phyloP scores from a whole-genome alignment of 35 echinoderm and acorn worm species.

The Chiridota heheva region DNA sequence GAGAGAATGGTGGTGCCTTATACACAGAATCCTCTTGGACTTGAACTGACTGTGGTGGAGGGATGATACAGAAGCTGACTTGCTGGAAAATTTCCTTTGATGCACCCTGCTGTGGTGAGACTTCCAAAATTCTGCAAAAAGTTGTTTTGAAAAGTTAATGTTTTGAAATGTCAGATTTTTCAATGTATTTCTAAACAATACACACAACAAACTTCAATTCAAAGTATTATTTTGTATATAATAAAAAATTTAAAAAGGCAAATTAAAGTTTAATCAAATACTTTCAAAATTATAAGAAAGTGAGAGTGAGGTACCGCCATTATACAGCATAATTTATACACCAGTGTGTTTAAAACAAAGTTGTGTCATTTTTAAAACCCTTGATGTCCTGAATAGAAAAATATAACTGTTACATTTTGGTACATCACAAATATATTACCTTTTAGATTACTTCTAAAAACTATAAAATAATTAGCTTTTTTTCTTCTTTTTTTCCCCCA shows the following conservation, averaged over 20 bases:
- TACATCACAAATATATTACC: neutral
- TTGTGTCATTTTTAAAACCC: too few species aligned
- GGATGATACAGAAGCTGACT: neutral
- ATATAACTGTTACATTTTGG: too few species aligned
- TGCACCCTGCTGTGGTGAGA: slow-evolving; percentile 17
- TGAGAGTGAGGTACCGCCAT: neutral
- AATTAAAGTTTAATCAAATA: neutral
- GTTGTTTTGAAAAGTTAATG: neutral
- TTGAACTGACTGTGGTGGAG: neutral
- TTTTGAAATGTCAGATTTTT: neutral
- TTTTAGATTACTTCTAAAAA: neutral
- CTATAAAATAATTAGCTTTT: neutral
- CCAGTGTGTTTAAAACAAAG: too few species aligned
- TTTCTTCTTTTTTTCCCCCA: neutral
- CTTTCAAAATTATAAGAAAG: neutral
- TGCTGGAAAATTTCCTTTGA: neutral
- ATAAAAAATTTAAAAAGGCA: neutral
- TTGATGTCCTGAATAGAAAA: too few species aligned
- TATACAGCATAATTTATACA: too few species aligned
- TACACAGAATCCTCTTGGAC: neutral
- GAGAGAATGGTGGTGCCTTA: neutral
- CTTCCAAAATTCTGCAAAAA: slow-evolving; percentile 49
- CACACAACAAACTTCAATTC: neutral
- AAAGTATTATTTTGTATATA: neutral
- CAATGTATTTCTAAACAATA: neutral